phyloP scores from a whole-genome alignment of 2,113 vertebrate genomes.

The Mus spicilegus region DNA sequence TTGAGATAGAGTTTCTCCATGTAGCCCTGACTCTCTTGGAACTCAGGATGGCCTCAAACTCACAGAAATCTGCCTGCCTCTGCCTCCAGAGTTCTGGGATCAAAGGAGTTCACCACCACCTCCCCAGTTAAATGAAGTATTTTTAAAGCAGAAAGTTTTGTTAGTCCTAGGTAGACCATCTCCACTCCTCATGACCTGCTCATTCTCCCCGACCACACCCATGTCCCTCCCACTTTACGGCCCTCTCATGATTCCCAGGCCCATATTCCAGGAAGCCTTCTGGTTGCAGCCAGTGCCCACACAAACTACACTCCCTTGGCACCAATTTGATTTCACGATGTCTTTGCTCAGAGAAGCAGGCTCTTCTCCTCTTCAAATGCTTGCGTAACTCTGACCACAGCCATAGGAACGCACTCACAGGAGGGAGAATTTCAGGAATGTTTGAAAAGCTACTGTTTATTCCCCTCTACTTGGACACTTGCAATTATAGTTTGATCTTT shows the following conservation, averaged over 20 bases:
- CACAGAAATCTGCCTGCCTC: no score
- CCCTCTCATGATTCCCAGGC: no score
- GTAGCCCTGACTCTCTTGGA: no score
- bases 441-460: not conserved
- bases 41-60: no score
- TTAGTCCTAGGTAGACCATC: fast-evolving
- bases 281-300: not conserved
- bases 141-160: not conserved
- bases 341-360: not conserved
- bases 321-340: not conserved
- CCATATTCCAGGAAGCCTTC: not conserved
- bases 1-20: no score
- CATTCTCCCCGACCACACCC: not conserved
- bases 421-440: not conserved
- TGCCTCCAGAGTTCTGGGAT: no score
- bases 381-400: not conserved
- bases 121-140: not conserved
- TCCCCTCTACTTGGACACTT: not conserved
- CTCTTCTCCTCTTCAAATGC: not conserved
- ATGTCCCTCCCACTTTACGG: no score
- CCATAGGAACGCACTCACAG: not conserved
- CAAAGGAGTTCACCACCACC: no score
- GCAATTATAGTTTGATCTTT: no score
- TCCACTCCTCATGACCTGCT: not conserved
- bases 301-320: not conserved